Percentiles rank a stretch among this genome's conserved stretches.
These are phyloP conservation scores for Synanceia verrucosa DNA, from an alignment of 2,797 vertebrate species.

Conservation along the genomic window DNA sequence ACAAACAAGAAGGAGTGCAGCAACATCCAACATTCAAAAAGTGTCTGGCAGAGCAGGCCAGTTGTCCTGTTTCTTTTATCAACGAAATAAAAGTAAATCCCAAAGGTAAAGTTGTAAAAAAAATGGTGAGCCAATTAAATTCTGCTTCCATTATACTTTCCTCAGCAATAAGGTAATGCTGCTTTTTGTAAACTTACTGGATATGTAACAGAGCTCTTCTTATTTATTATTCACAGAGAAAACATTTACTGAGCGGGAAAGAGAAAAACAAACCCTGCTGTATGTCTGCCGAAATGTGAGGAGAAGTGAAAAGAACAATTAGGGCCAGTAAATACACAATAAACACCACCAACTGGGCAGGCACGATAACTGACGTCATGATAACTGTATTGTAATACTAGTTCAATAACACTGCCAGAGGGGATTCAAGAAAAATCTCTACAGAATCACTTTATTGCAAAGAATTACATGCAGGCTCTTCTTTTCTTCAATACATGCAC, in stretches of 20 bases:
- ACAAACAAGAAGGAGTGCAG: slow-evolving; percentile 37
- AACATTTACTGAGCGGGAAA: background rate
- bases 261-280: background rate
- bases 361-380: background rate
- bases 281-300: background rate
- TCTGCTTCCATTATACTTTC: no score
- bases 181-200: slow-evolving; percentile 11
- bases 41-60: background rate
- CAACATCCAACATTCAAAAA: slow-evolving; percentile 2
- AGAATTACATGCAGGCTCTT: background rate
- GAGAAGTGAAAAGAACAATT: background rate
- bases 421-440: background rate
- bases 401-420: background rate
- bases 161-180: no score
- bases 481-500: background rate
- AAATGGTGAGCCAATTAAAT: slow-evolving; percentile 8
- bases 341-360: background rate
- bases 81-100: slow-evolving; percentile 20
- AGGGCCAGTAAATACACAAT: background rate
- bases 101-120: slow-evolving; percentile 7
- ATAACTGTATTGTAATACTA: background rate
- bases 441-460: background rate
- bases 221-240: slow-evolving; percentile 11
- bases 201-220: background rate
- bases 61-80: slow-evolving; percentile 2